Conservation (phyloP, 35 echinoderm and acorn worm genomes). For the Diadema setosum region DNA sequence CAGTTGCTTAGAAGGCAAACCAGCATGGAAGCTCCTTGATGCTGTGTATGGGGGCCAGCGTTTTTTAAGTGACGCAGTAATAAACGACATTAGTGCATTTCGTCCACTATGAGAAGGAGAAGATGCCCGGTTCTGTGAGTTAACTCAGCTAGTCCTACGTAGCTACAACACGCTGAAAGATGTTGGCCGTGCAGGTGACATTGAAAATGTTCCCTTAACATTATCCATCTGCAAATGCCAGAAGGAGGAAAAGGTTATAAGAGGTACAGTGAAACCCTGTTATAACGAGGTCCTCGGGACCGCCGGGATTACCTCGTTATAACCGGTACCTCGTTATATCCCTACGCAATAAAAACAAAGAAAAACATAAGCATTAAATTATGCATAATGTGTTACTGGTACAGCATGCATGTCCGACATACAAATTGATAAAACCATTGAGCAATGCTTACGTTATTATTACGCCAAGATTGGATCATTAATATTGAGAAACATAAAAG, state of each 20-base stretch:
- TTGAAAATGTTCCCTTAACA: no score
- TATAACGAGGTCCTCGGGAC: no score
- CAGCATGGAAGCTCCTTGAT: conserved; percentile 59
- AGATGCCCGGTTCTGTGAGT: conserved; percentile 70
- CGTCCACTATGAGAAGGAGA: conserved; percentile 42
- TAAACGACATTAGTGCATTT: conserved; percentile 48
- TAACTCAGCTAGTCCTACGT: conserved; percentile 45
- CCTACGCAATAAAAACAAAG: background rate
- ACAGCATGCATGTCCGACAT: background rate
- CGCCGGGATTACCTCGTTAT: background rate
- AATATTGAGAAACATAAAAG: background rate
- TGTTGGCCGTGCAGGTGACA: conserved; percentile 34
- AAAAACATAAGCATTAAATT: no score
- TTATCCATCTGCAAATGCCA: no score
- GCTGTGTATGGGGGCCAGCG: conserved; percentile 60
- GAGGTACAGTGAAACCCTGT: no score
- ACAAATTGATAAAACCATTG: background rate
- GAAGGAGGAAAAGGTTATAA: no score
- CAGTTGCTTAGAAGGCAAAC: conserved; percentile 43
- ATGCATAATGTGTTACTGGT: no score
- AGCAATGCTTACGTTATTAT: background rate
- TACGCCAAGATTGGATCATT: background rate
- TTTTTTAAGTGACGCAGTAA: conserved; percentile 47
- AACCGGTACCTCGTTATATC: background rate
- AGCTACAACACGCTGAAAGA: conserved; percentile 57